Base-by-base conservation (phyloP, 2,113 vertebrate genomes). In the Speoplatyrhinus poulsoni region DNA sequence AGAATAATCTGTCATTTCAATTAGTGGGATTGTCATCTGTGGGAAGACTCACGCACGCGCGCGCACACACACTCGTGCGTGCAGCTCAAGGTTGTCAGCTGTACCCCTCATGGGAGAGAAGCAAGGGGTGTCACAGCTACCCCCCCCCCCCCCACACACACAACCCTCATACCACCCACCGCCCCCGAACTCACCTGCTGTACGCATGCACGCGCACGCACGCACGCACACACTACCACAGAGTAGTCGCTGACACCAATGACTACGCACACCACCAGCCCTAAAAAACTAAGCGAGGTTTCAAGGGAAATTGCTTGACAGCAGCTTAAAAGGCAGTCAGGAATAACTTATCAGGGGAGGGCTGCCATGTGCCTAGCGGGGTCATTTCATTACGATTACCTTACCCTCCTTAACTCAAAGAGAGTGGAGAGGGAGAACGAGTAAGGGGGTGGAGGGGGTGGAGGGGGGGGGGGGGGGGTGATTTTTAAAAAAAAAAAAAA, bases 1-100 rank as follows among this genome's bases (percentile, higher is more conserved):
- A 90, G 90, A 92, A 93, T 93, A 90, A 91, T 92, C 92, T 93
- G 91, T 93, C 91, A 91, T 92, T 92, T 92, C 92, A 92, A 92
- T 93, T 93, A 92, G 88, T 67, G 26, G 89, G 80, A 90, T 92
- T 92, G 91, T 93, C 89, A 92, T 90, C 87, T 84, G 50, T 69
- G 78, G 91, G 89, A 91, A 72, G 85, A 90, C 88, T 91, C 69
- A 12, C 52, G 9, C 84, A 69, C 76, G 15, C 36, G 67, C 65
- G 10, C 62, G 8, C 36, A 36, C 78, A 74, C 82, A 32, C 56
- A 58, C 46, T 5, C 9, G 79, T 79, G 75, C 82, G 82, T 87
- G 87, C 89, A 86, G 86, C 88, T 90, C 86, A 65, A 90, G 90
- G 88, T 90, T 91, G 88, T 91, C 90, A 89, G 92, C 85, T 78